Evolutionary conservation across 2,797 vertebrate species (phyloP), one percentile per base, ranked within the genome.

Genomic region (Enteromius mattozi): DNA sequence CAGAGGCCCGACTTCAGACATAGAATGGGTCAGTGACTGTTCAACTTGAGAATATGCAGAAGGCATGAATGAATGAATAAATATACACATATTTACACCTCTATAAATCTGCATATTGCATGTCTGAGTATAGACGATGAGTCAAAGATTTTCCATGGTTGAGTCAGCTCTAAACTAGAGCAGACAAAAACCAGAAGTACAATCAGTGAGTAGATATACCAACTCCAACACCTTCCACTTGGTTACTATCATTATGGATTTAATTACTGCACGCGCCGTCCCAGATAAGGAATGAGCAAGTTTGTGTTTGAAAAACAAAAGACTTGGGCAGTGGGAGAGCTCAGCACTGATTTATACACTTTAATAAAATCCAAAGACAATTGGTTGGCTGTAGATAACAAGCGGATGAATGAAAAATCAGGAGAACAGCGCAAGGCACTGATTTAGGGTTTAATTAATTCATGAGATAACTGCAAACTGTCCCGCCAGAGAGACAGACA

Each of bases 371-470:
- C 35, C 33, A 84, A 86, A 86, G 56, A 81, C 68, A 71, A 86
- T 80, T 68, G 59, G 56, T 27, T 81, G 2, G 63, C 17, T 49
- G 27, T 37, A 86, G 86, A 88, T 88, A 87, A 87, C 7, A 24
- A 81, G 77, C 24, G 14, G 37, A 51, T 70, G 24, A 85, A 66
- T 56, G 13, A 51, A 56, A 78, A 84, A 84, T 69, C 35, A 81
- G 72, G 69, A 86, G 37, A 86, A 87, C 56, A 33, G 40, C 30
- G 2, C 68, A 81, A 83, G 70, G 63, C 45, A 49, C 76, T 68
- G 80, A 77, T 84, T 88, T 80, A 86, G 81, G 82, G 71, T 83
- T 16, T 85, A 78, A 87, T 87, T 88, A 86, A 85, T 88, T 87
- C 19, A 35, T 5, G 68, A 81, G 86, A 88, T 87, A 86, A 84